Evolutionary conservation across 2,113 vertebrate genomes (phyloP), one percentile per base, ranked within the genome.

Genomic region (Cebidichthys violaceus): DNA sequence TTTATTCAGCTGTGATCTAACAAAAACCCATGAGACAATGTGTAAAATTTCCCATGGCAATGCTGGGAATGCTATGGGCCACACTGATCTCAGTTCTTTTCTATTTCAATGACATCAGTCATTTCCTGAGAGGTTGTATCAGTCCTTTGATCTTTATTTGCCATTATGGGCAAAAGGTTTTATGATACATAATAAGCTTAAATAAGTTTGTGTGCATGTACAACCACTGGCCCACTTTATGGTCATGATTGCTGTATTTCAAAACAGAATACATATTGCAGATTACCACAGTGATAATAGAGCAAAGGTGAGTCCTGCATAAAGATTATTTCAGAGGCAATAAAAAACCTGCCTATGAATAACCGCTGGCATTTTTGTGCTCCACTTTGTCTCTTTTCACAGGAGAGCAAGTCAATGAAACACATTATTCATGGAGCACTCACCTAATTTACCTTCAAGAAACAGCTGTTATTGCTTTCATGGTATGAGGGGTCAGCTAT

Each of bases 401-500:
- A 31, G 11, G 87, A 94, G 82, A 89, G 90, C 79, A 86, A 83
- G 90, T 81, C 90, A 88, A 93, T 94, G 89, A 92, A 93, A 93
- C 68, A 90, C 91, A 93, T 94, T 90, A 90, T 94, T 95, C 90
- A 93, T 87, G 75, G 78, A 43, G 55, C 74, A 18, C 43, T 84
- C 85, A 70, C 68, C 76, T 86, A 57, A 82, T 90, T 89, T 89
- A 91, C 82, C 84, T 86, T 69, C 80, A 87, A 90, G 90, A 82
- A 89, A 89, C 62, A 82, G 82, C 52, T 78, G 75, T 93, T 95
- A 94, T 94, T 94, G 83, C 92, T 94, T 93, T 91, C 37, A 65
- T 82, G 57, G 35, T 72, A n/a, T 85, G 86, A 93, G 22, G 45
- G 81, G 83, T 88, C 75, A 70, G 61, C 39, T 55, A 50, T 81